Conservation (phyloP, 2,113 vertebrate species). For the Hemiscyllium ocellatum region DNA sequence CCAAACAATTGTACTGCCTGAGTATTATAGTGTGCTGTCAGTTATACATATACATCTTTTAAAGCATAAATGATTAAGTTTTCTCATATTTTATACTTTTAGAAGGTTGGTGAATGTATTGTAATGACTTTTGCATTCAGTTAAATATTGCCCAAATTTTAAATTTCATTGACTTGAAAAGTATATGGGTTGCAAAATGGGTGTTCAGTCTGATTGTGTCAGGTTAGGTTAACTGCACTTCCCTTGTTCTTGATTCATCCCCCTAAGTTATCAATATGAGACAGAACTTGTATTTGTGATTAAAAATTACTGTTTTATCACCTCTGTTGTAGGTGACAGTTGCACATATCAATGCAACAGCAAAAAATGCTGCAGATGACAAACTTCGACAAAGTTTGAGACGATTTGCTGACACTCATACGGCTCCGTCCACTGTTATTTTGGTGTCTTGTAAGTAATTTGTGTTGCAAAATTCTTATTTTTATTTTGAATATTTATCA, state of each 20-base stretch:
- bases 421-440: constrained; percentile 88
- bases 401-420: constrained; percentile 91
- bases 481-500: not conserved
- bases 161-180: not conserved
- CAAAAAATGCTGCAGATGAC: constrained; percentile 95
- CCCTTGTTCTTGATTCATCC: not conserved
- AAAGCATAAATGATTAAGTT: not conserved
- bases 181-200: not conserved
- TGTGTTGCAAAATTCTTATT: not conserved
- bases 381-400: constrained; percentile 92
- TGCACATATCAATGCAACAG: constrained; percentile 96
- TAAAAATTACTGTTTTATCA: not conserved
- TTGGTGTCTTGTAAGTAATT: constrained; percentile 83
- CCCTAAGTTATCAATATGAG: not conserved
- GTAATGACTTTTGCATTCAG: not conserved
- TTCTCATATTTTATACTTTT: not conserved
- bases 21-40: not conserved
- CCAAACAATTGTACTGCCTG: not conserved
- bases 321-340: constrained; percentile 78
- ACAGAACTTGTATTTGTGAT: not conserved
- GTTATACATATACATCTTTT: not conserved
- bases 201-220: not conserved
- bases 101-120: not conserved
- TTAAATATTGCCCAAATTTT: not conserved
- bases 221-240: not conserved